Percentiles rank a stretch among this genome's conserved stretches.
These are phyloP conservation scores for Danio choprae DNA, from an alignment of 2,797 vertebrate genomes.

Conservation along the genomic window DNA sequence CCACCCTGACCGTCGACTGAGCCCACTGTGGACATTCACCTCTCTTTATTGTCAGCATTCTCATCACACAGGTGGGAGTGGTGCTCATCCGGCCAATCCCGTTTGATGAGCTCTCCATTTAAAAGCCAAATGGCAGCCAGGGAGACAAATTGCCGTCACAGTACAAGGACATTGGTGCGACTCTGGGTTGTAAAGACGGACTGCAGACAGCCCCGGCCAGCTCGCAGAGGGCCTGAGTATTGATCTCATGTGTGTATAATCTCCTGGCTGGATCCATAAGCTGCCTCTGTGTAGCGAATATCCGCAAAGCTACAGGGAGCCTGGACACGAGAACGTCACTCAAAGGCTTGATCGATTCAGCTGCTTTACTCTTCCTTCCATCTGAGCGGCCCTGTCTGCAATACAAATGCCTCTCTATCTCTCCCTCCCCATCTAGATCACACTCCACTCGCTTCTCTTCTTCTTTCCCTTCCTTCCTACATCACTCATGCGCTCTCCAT, in stretches of 20 bases:
- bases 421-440: constrained; percentile 17
- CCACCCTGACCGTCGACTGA: constrained; percentile 39
- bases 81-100: constrained; percentile 30
- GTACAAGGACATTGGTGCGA: constrained; percentile 53
- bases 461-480: constrained; percentile 27
- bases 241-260: constrained; percentile 75
- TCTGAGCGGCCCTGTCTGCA: constrained; percentile 54
- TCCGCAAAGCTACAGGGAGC: constrained; percentile 65
- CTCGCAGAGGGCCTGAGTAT: constrained; percentile 66
- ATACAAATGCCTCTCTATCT: constrained; percentile 62
- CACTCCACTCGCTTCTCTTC: constrained; percentile 44
- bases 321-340: constrained; percentile 69
- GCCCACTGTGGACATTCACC: constrained; percentile 27
- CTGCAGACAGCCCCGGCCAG: constrained; percentile 53
- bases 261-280: constrained; percentile 74
- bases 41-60: constrained; percentile 41
- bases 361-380: constrained; percentile 64
- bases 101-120: constrained; percentile 65
- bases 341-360: constrained; percentile 73
- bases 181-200: constrained; percentile 51
- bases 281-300: constrained; percentile 63
- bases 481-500: constrained; percentile 50
- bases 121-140: constrained; percentile 56
- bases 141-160: constrained; percentile 61
- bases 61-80: constrained; percentile 43